These are phyloP conservation scores for Pomacea maculata DNA, from an alignment of 1,140 invertebrate species.

Conservation along the genomic window DNA sequence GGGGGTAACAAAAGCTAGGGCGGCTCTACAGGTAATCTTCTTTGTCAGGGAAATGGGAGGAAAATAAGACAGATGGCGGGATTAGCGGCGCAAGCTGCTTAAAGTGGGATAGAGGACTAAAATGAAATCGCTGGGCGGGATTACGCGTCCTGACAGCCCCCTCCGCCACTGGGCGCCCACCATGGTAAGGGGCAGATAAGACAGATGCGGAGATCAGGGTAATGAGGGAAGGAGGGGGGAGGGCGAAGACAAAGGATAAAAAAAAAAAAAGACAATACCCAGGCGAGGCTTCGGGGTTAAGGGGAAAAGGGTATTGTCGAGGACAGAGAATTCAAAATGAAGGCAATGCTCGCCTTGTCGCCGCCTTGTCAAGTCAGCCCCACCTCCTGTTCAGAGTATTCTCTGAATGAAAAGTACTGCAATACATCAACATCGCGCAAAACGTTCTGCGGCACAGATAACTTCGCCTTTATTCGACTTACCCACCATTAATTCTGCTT, in stretches of 20 bases:
- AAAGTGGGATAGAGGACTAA: constrained; percentile 27
- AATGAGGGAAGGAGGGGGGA: not conserved
- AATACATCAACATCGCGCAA: too few species aligned
- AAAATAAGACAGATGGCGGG: constrained; percentile 36
- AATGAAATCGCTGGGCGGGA: constrained; percentile 30
- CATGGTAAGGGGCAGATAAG: constrained; percentile 4
- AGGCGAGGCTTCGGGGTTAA: not conserved
- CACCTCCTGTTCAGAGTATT: too few species aligned
- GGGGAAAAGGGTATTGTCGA: not conserved
- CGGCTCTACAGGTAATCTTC: constrained; percentile 29
- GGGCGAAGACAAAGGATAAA: not conserved
- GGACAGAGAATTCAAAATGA: not conserved
- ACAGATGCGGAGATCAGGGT: not conserved
- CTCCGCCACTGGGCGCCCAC: not conserved
- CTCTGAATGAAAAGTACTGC: too few species aligned
- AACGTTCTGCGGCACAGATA: too few species aligned
- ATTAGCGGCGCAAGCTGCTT: constrained; percentile 26
- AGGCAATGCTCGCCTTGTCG: too few species aligned
- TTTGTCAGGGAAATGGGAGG: constrained; percentile 36
- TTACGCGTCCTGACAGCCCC: constrained; percentile 3
- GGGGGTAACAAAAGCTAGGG: constrained; percentile 19
- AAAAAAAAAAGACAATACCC: not conserved
- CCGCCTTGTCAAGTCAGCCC: too few species aligned
- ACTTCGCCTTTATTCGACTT: too few species aligned
- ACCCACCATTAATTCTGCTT: too few species aligned